Base-by-base conservation (phyloP, 2,888 invertebrate genomes). In the Ectobius pallidus region DNA sequence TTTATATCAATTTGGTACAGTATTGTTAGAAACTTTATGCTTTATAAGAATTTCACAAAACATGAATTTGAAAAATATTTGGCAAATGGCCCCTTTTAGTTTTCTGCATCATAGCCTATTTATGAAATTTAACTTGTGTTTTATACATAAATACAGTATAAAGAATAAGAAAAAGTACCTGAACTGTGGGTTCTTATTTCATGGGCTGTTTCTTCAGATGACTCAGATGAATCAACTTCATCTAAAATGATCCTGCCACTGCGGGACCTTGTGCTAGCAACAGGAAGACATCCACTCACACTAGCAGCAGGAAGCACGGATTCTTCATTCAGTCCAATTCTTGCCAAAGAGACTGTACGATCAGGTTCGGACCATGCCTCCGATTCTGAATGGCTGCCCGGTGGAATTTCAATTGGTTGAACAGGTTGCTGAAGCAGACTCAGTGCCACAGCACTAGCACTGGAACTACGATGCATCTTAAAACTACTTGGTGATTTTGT, bases 351-450 rank as follows among this genome's bases (percentile, higher is more conserved):
- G 1, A 95, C 93, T 74, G 89, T 90, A 61, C 93, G 86, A 80
- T 95, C 95, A 0, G 95, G 94, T 80, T 95, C 95, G 0, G 94
- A 94, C 91, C 94, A 95, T 39, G 92, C 90, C 80, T 95, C 95
- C 0, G 94, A 93, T 80, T 95, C 95, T 1, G 90, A 87, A 6
- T 74, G n/a, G 18, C 46, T 61, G n/a, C 46, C 72, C n/a, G 9
- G 20, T 22, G 22, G 20, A 65, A 27, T 25, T 22, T 65, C 65
- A 44, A 44, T 14, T 11, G 58, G 42, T 6, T 44, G 22, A n/a
- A 46, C 16, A 25, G 62, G n/a, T 4, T 49, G 52, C 25, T 63
- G 52, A 0, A 71, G 16, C 18, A 49, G 62, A 22, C 49, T 49
- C 22, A 71, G 22, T 2, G 63, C 63, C 18, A 71, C 65, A 9